Evolutionary conservation across 2,113 vertebrate species (phyloP).

Genomic region (Neogobius melanostomus): DNA sequence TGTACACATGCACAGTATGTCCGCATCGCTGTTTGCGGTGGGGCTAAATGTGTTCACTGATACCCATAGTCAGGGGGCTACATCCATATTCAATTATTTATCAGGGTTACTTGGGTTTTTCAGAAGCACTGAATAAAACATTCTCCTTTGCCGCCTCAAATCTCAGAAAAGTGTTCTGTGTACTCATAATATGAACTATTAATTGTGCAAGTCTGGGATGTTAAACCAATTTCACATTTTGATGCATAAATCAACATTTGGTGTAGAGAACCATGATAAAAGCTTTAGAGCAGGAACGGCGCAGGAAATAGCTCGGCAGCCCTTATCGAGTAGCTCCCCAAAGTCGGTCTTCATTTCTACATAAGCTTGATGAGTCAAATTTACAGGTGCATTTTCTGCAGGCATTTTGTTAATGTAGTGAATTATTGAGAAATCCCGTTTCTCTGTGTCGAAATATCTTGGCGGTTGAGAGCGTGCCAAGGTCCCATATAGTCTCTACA

Average conservation of each 20-base stretch:
- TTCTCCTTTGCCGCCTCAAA: slow-evolving; percentile 49
- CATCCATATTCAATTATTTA: slow-evolving; percentile 68
- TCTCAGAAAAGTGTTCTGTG: slow-evolving; percentile 40
- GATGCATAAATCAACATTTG: slow-evolving; percentile 14
- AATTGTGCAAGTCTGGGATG: slow-evolving; percentile 36
- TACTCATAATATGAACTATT: slow-evolving; percentile 36
- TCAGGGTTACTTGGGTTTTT: slow-evolving; percentile 60
- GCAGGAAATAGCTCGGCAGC: too few relatives aligned
- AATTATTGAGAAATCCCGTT: too few relatives aligned
- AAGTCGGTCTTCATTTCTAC: too few relatives aligned
- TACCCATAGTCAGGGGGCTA: slow-evolving; percentile 37
- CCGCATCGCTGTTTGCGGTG: slow-evolving; percentile 17
- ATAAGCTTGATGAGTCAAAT: too few relatives aligned
- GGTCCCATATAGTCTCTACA: too few relatives aligned
- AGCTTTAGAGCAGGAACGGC: background rate
- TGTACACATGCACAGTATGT: slow-evolving; percentile 24
- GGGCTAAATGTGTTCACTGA: slow-evolving; percentile 10
- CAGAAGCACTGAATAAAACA: slow-evolving; percentile 73
- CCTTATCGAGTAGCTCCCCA: too few relatives aligned
- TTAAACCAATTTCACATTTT: slow-evolving; percentile 6
- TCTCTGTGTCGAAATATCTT: too few relatives aligned
- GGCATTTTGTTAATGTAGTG: too few relatives aligned
- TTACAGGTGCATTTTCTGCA: too few relatives aligned
- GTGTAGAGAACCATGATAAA: slow-evolving; percentile 13
- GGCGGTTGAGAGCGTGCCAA: too few relatives aligned